These are phyloP conservation scores for Parthenolecanium corni DNA, from an alignment of 2,888 invertebrate species.

Conservation along the genomic window DNA sequence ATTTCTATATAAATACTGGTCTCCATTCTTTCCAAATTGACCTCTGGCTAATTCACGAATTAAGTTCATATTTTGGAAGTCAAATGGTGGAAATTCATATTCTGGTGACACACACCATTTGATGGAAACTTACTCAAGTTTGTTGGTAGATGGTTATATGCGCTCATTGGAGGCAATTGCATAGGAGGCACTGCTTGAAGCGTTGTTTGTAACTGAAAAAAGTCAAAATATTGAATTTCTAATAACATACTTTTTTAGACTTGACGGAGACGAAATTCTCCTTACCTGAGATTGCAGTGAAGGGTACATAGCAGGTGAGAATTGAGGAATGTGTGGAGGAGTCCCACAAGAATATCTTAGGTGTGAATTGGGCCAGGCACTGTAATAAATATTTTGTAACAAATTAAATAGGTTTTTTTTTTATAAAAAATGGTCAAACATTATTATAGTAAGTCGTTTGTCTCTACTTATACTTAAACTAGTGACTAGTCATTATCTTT, in stretches of 20 bases:
- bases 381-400: neutral
- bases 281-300: conserved; percentile 13
- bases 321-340: conserved; percentile 2
- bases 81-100: too few species aligned
- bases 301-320: conserved; percentile 11
- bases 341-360: conserved; percentile 15
- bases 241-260: neutral
- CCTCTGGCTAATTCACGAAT: too few species aligned
- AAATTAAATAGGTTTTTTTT: too few species aligned
- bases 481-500: too few species aligned
- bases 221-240: neutral
- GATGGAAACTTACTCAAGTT: conserved; percentile 8
- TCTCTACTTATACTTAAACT: neutral
- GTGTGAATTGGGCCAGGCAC: conserved; percentile 11
- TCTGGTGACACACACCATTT: too few species aligned
- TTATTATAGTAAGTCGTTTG: neutral
- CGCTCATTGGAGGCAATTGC: conserved; percentile 9
- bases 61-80: too few species aligned
- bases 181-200: conserved; percentile 10
- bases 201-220: conserved; percentile 3
- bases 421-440: too few species aligned
- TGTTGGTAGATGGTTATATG: neutral
- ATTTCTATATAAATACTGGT: too few species aligned
- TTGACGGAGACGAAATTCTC: neutral
- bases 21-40: too few species aligned